Evolutionary conservation across 1,140 invertebrate genomes (phyloP), one percentile per base, ranked within the genome.

Genomic region (Pseudomyrmex sp.): DNA sequence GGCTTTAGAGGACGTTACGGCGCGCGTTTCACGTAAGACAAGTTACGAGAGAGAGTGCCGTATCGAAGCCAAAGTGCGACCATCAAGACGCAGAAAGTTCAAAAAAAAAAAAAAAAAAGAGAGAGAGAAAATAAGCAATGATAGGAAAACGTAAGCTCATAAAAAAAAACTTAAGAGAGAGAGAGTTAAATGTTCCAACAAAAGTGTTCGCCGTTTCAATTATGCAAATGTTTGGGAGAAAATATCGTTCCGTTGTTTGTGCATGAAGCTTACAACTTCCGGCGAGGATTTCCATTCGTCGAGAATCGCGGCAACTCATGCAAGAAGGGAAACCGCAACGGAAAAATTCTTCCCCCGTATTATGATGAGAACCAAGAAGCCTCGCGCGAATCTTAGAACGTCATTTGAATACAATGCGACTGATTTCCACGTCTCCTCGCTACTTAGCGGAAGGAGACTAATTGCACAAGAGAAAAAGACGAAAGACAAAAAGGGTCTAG

Each of bases 331-430:
- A 80, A 23, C 44, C 58, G 18, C 18, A 35, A 58, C 7, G 65
- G 50, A 70, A 82, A 80, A 83, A 75, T 66, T 62, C n/a, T 10
- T 83, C 77, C 61, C 68, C 68, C 69, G 77, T 86, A 35, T 35
- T 35, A 35, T 35, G 35, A 35, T 35, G 35, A 35, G 35, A 35
- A 3, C 35, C 84, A 84, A 73, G 70, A 73, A 23, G n/a, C 61
- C 63, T 54, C 20, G 44, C 20, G 44, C 15, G 46, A 68, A 70
- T 63, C 83, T 82, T 54, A 65, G n/a, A n/a, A 54, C 48, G 69
- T 63, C 76, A 90, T 92, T 92, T 91, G 90, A 92, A 92, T 92
- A 91, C 89, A 92, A 92, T 92, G 85, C 74, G 58, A 50, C 62
- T 72, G 83, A 76, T 80, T 70, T 52, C 62, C 61, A 82, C 66